These are phyloP conservation scores for Drosophila histrio DNA, from an alignment of 2,888 invertebrate species.

Conservation along the genomic window DNA sequence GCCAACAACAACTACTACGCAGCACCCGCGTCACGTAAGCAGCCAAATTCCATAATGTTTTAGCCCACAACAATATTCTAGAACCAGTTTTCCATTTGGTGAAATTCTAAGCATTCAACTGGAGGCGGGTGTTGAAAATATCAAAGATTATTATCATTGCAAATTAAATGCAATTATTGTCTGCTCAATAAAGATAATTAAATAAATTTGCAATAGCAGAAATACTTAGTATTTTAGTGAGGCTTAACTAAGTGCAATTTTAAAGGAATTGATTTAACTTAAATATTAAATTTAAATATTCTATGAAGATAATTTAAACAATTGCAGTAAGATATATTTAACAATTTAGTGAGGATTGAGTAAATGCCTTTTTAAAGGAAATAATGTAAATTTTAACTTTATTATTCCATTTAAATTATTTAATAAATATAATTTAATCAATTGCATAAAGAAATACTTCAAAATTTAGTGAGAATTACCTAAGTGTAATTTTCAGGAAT, in stretches of 20 bases:
- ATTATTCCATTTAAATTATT: too few relatives aligned
- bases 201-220: slow-evolving; percentile 53
- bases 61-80: not conserved
- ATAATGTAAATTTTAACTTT: too few relatives aligned
- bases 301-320: too few relatives aligned
- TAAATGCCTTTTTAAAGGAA: too few relatives aligned
- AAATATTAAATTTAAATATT: too few relatives aligned
- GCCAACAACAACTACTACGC: slow-evolving; percentile 46
- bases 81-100: slow-evolving; percentile 66
- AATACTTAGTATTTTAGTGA: slow-evolving; percentile 18
- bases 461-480: too few relatives aligned
- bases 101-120: slow-evolving; percentile 54
- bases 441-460: too few relatives aligned
- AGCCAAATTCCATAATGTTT: slow-evolving; percentile 52
- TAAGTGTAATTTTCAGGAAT: too few relatives aligned
- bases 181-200: slow-evolving; percentile 39
- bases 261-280: too few relatives aligned
- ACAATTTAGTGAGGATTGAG: too few relatives aligned
- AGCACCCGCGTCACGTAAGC: slow-evolving; percentile 62
- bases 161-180: slow-evolving; percentile 57
- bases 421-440: too few relatives aligned
- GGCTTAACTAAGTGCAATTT: not conserved
- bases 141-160: slow-evolving; percentile 49
- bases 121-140: slow-evolving; percentile 58
- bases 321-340: too few relatives aligned